These are phyloP conservation scores for Pseudolaguvia tuberculata DNA, from an alignment of 2,113 vertebrate species.

Conservation along the genomic window DNA sequence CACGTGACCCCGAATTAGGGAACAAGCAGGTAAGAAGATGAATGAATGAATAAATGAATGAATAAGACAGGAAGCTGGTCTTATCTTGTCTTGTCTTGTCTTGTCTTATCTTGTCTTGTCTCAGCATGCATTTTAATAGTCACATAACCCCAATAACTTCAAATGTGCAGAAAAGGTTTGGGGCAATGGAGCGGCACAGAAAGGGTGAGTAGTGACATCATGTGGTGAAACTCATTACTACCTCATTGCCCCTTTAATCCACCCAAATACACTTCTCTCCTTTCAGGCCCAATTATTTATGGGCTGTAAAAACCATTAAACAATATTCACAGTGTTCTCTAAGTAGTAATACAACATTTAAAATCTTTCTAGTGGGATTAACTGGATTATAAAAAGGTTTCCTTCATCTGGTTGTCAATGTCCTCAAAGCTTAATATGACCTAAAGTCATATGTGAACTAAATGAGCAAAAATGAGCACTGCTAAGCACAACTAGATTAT, in stretches of 20 bases:
- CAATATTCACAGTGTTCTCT: slow-evolving; percentile 16
- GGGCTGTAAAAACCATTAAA: slow-evolving; percentile 36
- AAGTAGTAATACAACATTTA: slow-evolving; percentile 11
- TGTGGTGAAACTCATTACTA: slow-evolving; percentile 33
- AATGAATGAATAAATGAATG: no score
- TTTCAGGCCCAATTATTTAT: slow-evolving; percentile 19
- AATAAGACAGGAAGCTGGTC: neutral
- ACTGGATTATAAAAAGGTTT: slow-evolving; percentile 21
- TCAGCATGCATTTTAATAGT: no score
- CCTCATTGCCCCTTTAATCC: slow-evolving; percentile 14
- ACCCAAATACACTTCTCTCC: neutral
- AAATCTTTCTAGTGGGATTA: slow-evolving; percentile 35
- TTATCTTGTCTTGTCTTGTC: no score
- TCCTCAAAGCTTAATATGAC: slow-evolving; percentile 18
- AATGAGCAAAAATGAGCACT: neutral
- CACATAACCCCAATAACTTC: neutral
- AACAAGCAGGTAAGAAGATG: no score
- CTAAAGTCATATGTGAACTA: slow-evolving; percentile 13
- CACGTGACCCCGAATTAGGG: no score
- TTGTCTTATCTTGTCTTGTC: no score
- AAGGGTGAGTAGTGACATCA: slow-evolving; percentile 41
- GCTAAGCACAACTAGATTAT: neutral
- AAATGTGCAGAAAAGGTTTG: neutral
- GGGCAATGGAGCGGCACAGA: neutral
- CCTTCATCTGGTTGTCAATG: neutral